Evolutionary conservation across 1,140 invertebrate genomes (phyloP).

Genomic region (Camponotus floridanus): DNA sequence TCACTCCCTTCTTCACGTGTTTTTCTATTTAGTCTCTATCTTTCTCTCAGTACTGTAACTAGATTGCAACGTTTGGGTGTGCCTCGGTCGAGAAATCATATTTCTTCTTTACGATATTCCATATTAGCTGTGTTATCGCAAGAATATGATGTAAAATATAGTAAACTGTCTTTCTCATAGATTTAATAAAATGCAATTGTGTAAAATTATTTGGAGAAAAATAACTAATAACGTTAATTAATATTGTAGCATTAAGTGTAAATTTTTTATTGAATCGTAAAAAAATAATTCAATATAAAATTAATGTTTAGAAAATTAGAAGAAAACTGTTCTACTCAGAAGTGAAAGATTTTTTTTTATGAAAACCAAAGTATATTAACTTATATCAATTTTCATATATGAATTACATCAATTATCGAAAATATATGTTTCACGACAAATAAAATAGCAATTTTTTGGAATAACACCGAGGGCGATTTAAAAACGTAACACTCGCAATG

Average conservation of each 20-base stretch:
- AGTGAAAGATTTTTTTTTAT: background rate
- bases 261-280: background rate
- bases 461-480: background rate
- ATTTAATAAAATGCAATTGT: background rate
- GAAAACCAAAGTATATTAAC: background rate
- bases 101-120: slow-evolving; percentile 18
- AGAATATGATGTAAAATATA: background rate
- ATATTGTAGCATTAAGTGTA: background rate
- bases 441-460: background rate
- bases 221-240: background rate
- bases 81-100: slow-evolving; percentile 38
- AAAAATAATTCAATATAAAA: background rate
- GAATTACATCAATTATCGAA: no score
- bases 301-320: background rate
- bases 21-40: slow-evolving; percentile 41
- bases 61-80: slow-evolving; percentile 15
- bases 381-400: background rate
- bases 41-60: slow-evolving; percentile 48
- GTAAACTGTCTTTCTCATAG: background rate
- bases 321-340: background rate
- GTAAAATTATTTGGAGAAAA: slow-evolving; percentile 22
- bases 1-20: slow-evolving; percentile 55
- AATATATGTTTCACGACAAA: background rate
- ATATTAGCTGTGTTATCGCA: background rate
- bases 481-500: slow-evolving; percentile 2